These are phyloP conservation scores for Gymnoscopelus microlampas DNA, from an alignment of 2,797 vertebrate genomes.

Conservation along the genomic window DNA sequence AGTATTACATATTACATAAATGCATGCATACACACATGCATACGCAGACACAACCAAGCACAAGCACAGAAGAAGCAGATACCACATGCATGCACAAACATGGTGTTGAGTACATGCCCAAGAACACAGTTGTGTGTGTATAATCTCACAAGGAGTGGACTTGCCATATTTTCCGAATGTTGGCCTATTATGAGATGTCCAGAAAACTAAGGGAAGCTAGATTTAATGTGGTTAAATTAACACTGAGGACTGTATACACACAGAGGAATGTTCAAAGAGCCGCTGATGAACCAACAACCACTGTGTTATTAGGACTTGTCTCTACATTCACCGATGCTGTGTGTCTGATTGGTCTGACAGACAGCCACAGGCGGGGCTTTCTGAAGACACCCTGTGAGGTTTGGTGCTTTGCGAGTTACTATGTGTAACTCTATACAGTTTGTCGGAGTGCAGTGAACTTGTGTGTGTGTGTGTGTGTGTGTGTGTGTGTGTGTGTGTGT, in stretches of 20 bases:
- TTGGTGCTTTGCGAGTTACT: not conserved
- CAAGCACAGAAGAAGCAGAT: no score
- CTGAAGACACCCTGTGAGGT: no score
- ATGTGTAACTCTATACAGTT: slow-evolving; percentile 1
- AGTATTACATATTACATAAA: no score
- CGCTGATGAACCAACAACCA: slow-evolving; percentile 48
- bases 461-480: not conserved
- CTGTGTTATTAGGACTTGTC: slow-evolving; percentile 42
- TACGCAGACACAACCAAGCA: not conserved
- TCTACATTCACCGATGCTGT: slow-evolving; percentile 44
- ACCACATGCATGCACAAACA: no score
- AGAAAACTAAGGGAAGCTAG: no score
- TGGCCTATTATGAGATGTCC: no score
- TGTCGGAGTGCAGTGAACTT: not conserved
- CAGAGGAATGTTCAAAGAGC: slow-evolving; percentile 10
- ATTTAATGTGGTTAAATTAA: no score
- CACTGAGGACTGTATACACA: not conserved
- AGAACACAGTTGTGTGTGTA: no score
- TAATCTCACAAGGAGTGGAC: no score
- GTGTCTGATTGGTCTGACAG: slow-evolving; percentile 41
- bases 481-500: not conserved
- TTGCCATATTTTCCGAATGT: no score
- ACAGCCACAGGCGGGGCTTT: slow-evolving; percentile 1
- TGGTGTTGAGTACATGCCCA: no score
- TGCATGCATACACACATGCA: not conserved